phyloP scores from a whole-genome alignment of 35 echinoderm and acorn worm species.

The Ophioderma brevispina region DNA sequence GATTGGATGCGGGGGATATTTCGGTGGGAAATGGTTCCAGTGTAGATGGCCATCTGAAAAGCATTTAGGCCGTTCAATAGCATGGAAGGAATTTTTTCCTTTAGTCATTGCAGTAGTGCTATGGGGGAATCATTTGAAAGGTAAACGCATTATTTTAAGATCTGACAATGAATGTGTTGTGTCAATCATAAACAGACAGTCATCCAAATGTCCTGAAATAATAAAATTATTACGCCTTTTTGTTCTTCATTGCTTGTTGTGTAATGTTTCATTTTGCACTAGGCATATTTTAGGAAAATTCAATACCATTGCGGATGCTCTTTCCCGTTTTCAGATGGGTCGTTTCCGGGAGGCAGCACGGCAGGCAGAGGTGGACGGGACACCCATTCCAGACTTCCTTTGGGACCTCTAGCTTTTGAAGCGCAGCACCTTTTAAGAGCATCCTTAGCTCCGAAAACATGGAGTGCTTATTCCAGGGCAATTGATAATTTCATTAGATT shows the following conservation, averaged over 20 bases:
- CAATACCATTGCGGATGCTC: neutral
- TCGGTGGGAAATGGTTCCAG: neutral
- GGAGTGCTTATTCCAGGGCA: neutral
- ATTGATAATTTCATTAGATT: neutral
- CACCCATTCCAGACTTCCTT: neutral
- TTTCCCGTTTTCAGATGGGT: neutral
- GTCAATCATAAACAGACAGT: neutral
- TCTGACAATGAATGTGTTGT: constrained; percentile 1
- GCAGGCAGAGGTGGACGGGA: neutral
- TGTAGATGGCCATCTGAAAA: neutral
- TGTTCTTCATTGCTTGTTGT: neutral
- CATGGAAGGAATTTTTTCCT: constrained; percentile 12
- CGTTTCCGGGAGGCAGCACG: neutral
- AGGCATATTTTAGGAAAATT: neutral
- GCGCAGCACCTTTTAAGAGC: neutral
- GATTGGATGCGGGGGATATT: neutral
- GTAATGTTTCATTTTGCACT: neutral
- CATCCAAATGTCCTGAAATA: neutral
- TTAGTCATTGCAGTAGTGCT: neutral
- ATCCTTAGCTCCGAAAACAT: neutral
- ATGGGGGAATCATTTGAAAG: neutral
- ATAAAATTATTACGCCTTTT: constrained; percentile 1
- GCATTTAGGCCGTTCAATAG: neutral
- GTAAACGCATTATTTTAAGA: neutral
- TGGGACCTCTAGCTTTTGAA: neutral